phyloP scores from a whole-genome alignment of 2,113 vertebrate genomes.

The Dolichotis patagonum region DNA sequence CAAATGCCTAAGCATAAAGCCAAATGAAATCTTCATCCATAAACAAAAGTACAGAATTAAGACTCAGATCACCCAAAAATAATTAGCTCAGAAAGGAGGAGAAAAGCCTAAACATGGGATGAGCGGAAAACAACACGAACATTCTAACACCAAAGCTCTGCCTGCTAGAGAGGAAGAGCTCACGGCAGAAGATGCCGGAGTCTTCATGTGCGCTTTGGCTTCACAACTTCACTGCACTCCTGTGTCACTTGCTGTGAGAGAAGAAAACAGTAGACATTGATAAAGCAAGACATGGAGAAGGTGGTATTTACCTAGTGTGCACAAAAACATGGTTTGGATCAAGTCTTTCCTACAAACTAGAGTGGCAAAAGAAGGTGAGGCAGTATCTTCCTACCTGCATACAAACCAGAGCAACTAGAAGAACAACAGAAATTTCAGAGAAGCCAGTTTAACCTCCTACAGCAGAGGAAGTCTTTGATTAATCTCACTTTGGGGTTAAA shows the following conservation, averaged over 20 bases:
- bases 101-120: conserved; percentile 44
- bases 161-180: conserved; percentile 19
- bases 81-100: neutral
- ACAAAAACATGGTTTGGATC: neutral
- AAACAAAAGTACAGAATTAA: conserved; percentile 55
- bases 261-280: neutral
- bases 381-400: neutral
- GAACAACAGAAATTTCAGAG: neutral
- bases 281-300: neutral
- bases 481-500: neutral
- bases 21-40: conserved; percentile 55
- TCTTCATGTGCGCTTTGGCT: neutral
- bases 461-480: neutral
- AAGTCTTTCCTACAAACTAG: conserved; percentile 3
- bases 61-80: conserved; percentile 34
- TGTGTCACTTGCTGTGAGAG: neutral
- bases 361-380: neutral
- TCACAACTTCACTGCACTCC: neutral
- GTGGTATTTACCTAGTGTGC: neutral
- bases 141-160: neutral
- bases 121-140: neutral
- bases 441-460: neutral
- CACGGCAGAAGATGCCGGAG: neutral
- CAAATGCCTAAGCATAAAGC: neutral
- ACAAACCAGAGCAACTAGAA: neutral